A percentile compares a stretch with the other conserved stretches of the same genome.
Conservation (phyloP, 2,888 invertebrate species). For the Caenorhabditis sp. region DNA sequence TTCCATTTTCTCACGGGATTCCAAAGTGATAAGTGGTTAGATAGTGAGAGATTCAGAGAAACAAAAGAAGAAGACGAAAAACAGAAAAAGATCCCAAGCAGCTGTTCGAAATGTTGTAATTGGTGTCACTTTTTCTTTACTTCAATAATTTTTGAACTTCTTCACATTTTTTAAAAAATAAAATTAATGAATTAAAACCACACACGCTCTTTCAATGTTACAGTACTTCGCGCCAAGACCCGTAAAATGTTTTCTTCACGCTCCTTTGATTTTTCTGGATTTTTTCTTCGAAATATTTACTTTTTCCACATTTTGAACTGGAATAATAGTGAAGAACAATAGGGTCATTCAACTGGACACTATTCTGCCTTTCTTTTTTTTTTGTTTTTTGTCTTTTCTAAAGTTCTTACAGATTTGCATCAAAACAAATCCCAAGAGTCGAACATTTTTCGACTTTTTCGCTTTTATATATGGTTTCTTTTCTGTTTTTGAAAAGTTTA, state of each 20-base stretch:
- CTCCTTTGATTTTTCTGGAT: neutral
- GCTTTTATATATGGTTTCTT: neutral
- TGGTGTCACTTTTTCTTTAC: constrained; percentile 6
- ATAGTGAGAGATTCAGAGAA: neutral
- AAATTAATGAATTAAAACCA: too few relatives aligned
- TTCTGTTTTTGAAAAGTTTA: neutral
- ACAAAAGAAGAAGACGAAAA: too few relatives aligned
- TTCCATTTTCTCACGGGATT: neutral
- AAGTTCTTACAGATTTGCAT: neutral
- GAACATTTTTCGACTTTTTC: constrained; percentile 3
- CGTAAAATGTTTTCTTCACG: neutral
- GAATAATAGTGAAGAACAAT: neutral
- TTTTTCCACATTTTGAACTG: too few relatives aligned
- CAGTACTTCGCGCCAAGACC: neutral
- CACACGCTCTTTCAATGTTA: too few relatives aligned
- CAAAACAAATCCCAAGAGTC: neutral
- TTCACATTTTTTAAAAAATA: constrained; percentile 7
- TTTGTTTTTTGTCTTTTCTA: neutral
- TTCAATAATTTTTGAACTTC: constrained; percentile 4
- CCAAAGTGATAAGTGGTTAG: neutral
- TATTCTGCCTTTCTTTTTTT: too few relatives aligned
- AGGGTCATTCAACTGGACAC: neutral
- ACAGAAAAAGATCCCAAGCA: neutral
- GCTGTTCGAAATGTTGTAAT: constrained; percentile 1
- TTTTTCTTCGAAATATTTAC: neutral